Base-by-base conservation (phyloP, 1,140 invertebrate species). In the Leptinotarsa lineolata region DNA sequence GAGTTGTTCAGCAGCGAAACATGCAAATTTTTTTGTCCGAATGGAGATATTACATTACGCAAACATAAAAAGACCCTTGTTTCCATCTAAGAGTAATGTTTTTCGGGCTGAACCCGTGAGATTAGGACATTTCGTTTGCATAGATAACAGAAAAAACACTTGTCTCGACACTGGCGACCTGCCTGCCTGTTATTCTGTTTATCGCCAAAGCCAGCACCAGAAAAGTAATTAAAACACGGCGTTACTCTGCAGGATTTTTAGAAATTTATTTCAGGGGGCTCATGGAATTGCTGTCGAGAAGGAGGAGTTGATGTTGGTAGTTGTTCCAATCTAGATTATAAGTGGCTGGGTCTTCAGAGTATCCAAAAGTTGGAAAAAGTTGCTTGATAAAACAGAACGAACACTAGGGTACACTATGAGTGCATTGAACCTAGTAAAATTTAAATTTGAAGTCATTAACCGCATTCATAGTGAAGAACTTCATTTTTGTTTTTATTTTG, bases 91-190 rank as follows among this genome's bases (percentile, higher is more conserved):
- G 63, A 77, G 68, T 68, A 73, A 75, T 75, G 73, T 77, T 73
- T 73, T 76, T 68, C 67, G 54, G 68, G 79, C 77, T 78, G 74
- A 74, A 77, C 74, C 74, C 79, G 61, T 64, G 77, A 80, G 79
- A 80, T 80, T 78, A 78, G 75, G 72, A 72, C 79, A 73, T 78
- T 80, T 80, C 74, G 79, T 78, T 77, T 76, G 79, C 74, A 79
- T 79, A 81, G 79, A 82, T 82, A 82, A 81, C 76, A 74, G 75
- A 82, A 81, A 82, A 79, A 82, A 81, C 79, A 81, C 79, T 82
- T 81, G 79, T 80, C 81, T 73, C 76, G 76, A 80, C 78, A 79
- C 77, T 79, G 76, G 77, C 78, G 81, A 81, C 80, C 79, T 79
- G 76, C 16, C 48, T 69, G 76, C 76, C 70, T 77, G 72, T 78